Percentiles rank a stretch among this genome's conserved stretches.
phyloP scores from a whole-genome alignment of 2,113 vertebrate species.

The Rattus rattus region DNA sequence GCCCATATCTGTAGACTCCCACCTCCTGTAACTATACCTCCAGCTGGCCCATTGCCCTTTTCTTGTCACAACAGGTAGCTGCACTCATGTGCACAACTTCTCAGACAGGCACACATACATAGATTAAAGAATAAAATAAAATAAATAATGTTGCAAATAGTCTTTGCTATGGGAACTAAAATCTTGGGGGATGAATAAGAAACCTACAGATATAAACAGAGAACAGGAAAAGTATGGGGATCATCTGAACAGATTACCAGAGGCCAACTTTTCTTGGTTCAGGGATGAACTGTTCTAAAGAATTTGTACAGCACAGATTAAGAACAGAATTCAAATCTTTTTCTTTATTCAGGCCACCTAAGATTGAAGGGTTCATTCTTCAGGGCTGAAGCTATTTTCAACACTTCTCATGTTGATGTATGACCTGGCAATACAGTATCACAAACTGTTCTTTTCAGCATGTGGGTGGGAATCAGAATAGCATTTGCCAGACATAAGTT shows the following conservation, averaged over 20 bases:
- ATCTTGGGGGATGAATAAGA: not conserved
- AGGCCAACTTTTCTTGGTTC: not conserved
- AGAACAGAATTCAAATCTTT: not conserved
- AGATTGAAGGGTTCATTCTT: not conserved
- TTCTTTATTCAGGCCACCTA: not conserved
- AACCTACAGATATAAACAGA: not conserved
- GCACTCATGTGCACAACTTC: not conserved
- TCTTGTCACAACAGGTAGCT: not conserved
- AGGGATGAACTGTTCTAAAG: not conserved
- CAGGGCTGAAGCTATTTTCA: no score
- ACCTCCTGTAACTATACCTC: no score
- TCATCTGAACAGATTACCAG: rapidly evolving
- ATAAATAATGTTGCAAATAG: no score
- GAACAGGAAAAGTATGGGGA: no score
- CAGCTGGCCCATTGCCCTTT: rapidly evolving
- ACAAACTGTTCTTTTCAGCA: no score
- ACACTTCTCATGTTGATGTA: rapidly evolving
- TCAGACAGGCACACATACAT: not conserved
- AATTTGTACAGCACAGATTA: rapidly evolving
- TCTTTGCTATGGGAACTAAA: not conserved
- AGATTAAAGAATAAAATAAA: not conserved
- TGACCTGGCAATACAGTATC: not conserved
- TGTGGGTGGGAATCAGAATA: not conserved
- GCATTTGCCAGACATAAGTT: not conserved
- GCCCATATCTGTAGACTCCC: not conserved